Evolutionary conservation across 2,113 vertebrate genomes (phyloP), one percentile per base, ranked within the genome.

Genomic region (Dipodomys stephensi): DNA sequence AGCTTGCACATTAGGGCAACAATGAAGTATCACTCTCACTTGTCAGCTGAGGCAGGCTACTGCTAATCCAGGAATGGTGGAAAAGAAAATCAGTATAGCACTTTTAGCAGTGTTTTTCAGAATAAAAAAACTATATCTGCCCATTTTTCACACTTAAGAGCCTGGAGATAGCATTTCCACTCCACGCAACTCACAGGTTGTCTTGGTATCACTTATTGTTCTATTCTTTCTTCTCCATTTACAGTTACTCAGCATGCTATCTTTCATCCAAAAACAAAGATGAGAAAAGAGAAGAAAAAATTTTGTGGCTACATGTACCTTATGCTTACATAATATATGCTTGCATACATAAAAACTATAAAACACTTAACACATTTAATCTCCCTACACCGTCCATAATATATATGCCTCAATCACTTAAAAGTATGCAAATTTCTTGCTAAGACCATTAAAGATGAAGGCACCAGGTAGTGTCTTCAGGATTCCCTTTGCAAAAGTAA

Each of bases 231-330:
- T 87, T 91, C n/a, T 82, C 72, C 65, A 35, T 9, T 53, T 16
- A 16, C 74, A 81, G 28, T 16, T 57, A 57, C 53, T 88, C 67
- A 88, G 32, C 53, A 15, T 7, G 20, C 20, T 95, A 39, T 13
- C 49, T 86, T 94, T 62, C 80, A 93, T 76, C 28, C 28, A 71
- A 69, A 22, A 60, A 78, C 6, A 92, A 78, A 88, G 6, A 83
- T 13, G 20, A 25, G n/a, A 84, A 83, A 77, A 16, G 4, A 27
- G 1, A 22, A 22, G 9, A 4, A 39, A 19, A n/a, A 23, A 7
- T 25, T 12, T 3, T 49, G 32, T 68, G 87, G n/a, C n/a, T 4
- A 35, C 13, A 76, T 35, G 46, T 32, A 74, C 64, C 64, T 64
- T 76, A 73, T 7, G 10, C 9, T 78, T 79, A 57, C 16, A 72